Evolutionary conservation across 2,797 vertebrate genomes (phyloP), one percentile per base, ranked within the genome.

Genomic region (Dendrocincla tyrannina): DNA sequence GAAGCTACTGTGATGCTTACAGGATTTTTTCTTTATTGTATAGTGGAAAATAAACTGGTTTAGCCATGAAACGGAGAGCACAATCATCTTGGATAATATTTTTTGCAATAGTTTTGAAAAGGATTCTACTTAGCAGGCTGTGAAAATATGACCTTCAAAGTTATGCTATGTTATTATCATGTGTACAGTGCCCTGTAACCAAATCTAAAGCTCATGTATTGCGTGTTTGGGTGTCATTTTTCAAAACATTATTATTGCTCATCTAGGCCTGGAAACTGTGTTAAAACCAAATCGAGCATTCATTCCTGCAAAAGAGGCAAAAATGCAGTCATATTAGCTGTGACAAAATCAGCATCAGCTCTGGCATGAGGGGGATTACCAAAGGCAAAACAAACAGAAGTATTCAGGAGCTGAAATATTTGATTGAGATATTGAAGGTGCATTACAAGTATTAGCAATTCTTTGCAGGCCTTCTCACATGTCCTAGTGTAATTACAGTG

Each of bases 221-320:
- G 22, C 63, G 52, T 70, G 39, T 15, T 90, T 82, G 64, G 60
- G 66, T 83, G 72, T 89, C 60, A 53, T 74, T 92, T 91, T 75
- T 83, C 75, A 96, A 78, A 89, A 72, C 22, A 27, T 0, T 74
- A 66, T 35, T 80, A 33, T 83, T 89, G 62, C 66, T 92, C 76
- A 82, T 84, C 50, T 53, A 76, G 69, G 32, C 47, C 73, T 86
- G 49, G 33, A 79, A 86, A 81, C 41, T 25, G 35, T 58, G 37
- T 55, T 92, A 33, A 81, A 92, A 78, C 14, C 69, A 92, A 94
- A 88, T 67, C 62, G 92, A 68, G 70, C 62, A 76, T 93, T 81
- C 35, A 28, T 69, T 92, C 35, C 60, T 74, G 24, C 8, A 85
- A 87, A 92, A 89, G 11, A 77, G 27, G 64, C 52, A 92, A 80